Evolutionary conservation across 2,797 vertebrate genomes (phyloP).

Genomic region (Sternarchorhynchus goeldii): DNA sequence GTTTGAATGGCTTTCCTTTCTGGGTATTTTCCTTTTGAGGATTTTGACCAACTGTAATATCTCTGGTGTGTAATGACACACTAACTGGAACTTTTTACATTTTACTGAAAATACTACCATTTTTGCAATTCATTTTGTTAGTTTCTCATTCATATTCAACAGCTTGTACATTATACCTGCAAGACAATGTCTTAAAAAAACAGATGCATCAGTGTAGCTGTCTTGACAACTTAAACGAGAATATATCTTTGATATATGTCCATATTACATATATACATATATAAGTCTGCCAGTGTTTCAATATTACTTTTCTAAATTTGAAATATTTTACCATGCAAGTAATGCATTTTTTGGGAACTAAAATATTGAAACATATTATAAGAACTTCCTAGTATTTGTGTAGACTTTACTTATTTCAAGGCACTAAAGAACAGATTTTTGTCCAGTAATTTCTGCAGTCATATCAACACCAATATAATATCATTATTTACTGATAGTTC

Average conservation of each 20-base stretch:
- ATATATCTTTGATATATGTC: slow-evolving; percentile 36
- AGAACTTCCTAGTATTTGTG: slow-evolving; percentile 5
- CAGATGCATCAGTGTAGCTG: slow-evolving; percentile 1
- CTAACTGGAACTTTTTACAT: not conserved
- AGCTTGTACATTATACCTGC: not conserved
- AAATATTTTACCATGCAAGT: not conserved
- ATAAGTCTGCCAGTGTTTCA: slow-evolving; percentile 6
- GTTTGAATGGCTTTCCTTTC: slow-evolving; percentile 44
- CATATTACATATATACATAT: slow-evolving; percentile 31
- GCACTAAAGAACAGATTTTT: slow-evolving; percentile 11
- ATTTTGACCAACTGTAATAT: not conserved
- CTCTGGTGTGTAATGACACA: not conserved
- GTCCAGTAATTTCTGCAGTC: not conserved
- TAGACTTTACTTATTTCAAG: not conserved
- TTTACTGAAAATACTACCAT: not conserved
- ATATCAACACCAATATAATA: slow-evolving; percentile 2
- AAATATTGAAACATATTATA: not conserved
- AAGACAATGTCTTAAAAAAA: not conserved
- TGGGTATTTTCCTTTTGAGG: slow-evolving; percentile 37
- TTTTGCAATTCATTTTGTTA: slow-evolving; percentile 2
- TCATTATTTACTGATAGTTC: not conserved
- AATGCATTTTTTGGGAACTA: not conserved
- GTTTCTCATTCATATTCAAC: not conserved
- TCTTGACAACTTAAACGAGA: slow-evolving; percentile 13
- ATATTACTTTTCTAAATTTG: not conserved